Base-by-base conservation (phyloP, 2,888 invertebrate genomes). In the Tetragnatha montana region DNA sequence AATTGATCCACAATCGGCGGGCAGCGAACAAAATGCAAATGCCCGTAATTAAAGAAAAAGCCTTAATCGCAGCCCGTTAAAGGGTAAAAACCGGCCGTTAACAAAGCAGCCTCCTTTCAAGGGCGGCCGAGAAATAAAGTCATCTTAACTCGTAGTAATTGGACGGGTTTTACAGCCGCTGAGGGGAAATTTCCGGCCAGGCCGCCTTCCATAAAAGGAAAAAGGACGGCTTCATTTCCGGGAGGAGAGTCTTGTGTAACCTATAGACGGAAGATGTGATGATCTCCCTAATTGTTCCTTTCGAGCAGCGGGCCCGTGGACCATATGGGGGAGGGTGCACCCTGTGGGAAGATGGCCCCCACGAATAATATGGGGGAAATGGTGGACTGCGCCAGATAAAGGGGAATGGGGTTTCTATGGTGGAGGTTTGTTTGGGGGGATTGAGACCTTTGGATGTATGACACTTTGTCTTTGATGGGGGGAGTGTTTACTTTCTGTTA, bases 81-180 rank as follows among this genome's bases (percentile, higher is more conserved):
- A 82, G 81, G 70, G 76, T 87, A 81, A 87, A 87, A 87, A 87
- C 68, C 76, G 81, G 74, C 69, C 87, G 81, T 87, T 87, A 82
- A 87, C 86, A 81, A 82, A 87, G 87, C 50, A 81, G 75, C 22
- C 60, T 73, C 78, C 76, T 84, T 84, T 79, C 51, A 60, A 79
- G 78, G 60, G n/a, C 60, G 78, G 51, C 78, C 60, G 78, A 87
- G 87, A 87, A 87, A 87, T 87, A 81, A 87, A 87, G 87, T 76
- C 87, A 87, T 87, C 87, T 87, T 87, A 87, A 87, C 87, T 82
- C 50, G 81, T 70, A 50, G 81, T 87, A 87, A 87, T 87, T 87
- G 87, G 87, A 81, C 87, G 87, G 81, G 87, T 87, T 87, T 87
- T 87, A 87, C 87, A 87, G 87, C 87, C 87, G 81, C 87, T 76